A percentile compares a stretch with the other conserved stretches of the same genome.
These are phyloP conservation scores for Machimus rusticus DNA, from an alignment of 2,888 invertebrate genomes.

Conservation along the genomic window DNA sequence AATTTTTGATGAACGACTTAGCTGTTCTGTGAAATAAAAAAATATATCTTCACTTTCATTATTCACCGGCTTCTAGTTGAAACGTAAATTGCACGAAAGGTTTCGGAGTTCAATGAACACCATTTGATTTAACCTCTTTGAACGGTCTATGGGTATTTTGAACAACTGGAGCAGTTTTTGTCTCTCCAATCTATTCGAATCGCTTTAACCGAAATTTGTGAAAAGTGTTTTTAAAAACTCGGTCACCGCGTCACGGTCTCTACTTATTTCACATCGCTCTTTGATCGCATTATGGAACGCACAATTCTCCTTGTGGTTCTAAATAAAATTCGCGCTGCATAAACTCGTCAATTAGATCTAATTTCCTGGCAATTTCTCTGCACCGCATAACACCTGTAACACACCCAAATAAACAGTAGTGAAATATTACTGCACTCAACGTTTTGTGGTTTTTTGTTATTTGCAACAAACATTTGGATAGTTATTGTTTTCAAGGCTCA, in stretches of 20 bases:
- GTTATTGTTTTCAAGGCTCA: background rate
- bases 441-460: background rate
- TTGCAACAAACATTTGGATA: background rate
- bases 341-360: background rate
- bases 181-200: background rate
- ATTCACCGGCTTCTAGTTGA: background rate
- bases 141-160: background rate
- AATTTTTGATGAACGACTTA: background rate
- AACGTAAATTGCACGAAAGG: background rate
- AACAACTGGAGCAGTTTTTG: background rate
- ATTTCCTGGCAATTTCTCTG: background rate
- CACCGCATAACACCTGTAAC: background rate
- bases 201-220: background rate
- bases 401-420: constrained; percentile 1
- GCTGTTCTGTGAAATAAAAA: background rate
- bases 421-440: background rate
- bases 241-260: background rate
- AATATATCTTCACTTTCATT: background rate
- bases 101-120: background rate
- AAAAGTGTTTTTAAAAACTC: background rate
- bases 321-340: background rate
- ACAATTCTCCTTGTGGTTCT: background rate
- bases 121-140: background rate
- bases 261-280: background rate
- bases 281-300: background rate